Evolutionary conservation across 2,113 vertebrate species (phyloP), one percentile per base, ranked within the genome.

Genomic region (Lucifuga dentata): DNA sequence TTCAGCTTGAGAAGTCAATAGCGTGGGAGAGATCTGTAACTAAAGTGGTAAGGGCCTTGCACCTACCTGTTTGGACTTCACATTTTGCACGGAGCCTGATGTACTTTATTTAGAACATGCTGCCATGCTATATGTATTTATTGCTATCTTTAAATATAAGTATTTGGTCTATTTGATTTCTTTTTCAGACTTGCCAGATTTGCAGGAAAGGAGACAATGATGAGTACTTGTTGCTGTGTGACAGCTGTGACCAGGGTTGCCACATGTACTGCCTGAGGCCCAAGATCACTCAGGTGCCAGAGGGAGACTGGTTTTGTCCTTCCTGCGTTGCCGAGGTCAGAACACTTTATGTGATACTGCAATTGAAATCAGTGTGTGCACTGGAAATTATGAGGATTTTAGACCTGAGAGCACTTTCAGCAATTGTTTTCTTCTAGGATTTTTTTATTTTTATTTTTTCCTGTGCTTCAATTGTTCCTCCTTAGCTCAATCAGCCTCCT

Each of bases 221-320:
- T 1, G 97, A 98, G 58, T 94, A 90, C 63, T 89, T 99, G 86
- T 88, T 99, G 85, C 94, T 99, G 71, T 99, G 97, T 29, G 97
- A 98, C 0, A 91, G 95, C 68, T 98, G 97, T 56, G 97, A 98
- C 87, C 95, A 95, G 0, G 97, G 97, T 80, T 98, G 96, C 83
- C 97, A 99, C 90, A 98, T 97, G 89, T 99, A 98, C 87, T 99
- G 97, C 87, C 93, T 97, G 85, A 93, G 88, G 73, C 97, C 97
- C 73, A 96, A 94, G 88, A 95, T 99, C 91, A 92, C 91, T 0
- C 89, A 94, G 87, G 95, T 98, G 72, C 97, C 97, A 1, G 95
- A 97, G 68, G 97, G 96, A 0, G 97, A 98, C 80, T 99, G 97
- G 97, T 98, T 96, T 87, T 99, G 97, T 90, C 94, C 96, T 2